These are phyloP conservation scores for Stegastes partitus DNA, from an alignment of 2,113 vertebrate species.

Conservation along the genomic window DNA sequence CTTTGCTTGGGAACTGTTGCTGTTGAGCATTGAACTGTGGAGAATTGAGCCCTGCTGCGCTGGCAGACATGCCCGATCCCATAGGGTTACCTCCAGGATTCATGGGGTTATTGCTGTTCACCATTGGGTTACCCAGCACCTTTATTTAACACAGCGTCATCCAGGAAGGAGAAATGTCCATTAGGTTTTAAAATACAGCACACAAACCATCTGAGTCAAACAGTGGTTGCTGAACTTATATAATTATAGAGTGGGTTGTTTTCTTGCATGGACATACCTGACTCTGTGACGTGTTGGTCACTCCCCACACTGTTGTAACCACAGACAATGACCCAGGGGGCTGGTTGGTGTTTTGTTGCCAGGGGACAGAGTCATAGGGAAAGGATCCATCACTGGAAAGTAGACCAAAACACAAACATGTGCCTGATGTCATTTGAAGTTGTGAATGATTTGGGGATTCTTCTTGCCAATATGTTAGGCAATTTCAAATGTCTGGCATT, in stretches of 20 bases:
- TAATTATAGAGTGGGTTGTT: conserved; percentile 1
- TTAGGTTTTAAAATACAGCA: neutral
- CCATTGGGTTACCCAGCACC: conserved; percentile 98
- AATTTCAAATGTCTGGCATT: conserved; percentile 48
- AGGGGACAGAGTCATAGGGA: conserved; percentile 98
- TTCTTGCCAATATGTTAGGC: conserved; percentile 47
- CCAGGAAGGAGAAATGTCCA: neutral
- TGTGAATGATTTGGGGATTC: conserved; percentile 49
- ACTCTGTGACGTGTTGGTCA: conserved; percentile 99
- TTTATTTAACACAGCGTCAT: conserved; percentile 65
- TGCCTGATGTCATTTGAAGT: conserved; percentile 51
- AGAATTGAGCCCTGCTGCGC: conserved; percentile 93
- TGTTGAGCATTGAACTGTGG: conserved; percentile 96
- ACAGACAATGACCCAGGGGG: conserved; percentile 97
- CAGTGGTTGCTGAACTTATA: neutral
- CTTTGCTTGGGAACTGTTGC: conserved; percentile 96
- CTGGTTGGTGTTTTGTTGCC: conserved; percentile 98
- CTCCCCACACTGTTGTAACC: conserved; percentile 99
- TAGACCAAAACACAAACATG: conserved; percentile 59
- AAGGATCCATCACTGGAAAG: conserved; percentile 95
- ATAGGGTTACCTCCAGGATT: conserved; percentile 97
- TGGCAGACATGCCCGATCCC: conserved; percentile 94
- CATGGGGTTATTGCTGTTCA: conserved; percentile 97
- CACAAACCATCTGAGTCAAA: neutral
- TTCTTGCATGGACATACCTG: conserved; percentile 87